Conservation (phyloP, 2,113 vertebrate species). For the Phylloscopus trochilus region DNA sequence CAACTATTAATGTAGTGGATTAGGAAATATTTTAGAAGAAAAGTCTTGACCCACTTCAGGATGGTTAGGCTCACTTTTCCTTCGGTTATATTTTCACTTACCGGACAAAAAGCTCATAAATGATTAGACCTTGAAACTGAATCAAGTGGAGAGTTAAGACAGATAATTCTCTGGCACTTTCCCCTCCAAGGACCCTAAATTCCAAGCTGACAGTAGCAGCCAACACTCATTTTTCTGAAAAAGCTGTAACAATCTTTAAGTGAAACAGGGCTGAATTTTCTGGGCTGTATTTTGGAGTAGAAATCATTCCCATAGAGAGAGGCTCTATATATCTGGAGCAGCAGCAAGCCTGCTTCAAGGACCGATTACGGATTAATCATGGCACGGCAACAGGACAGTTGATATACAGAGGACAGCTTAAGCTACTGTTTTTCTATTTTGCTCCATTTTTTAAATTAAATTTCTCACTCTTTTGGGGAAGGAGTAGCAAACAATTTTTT, state of each 20-base stretch:
- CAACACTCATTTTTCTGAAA: constrained; percentile 51
- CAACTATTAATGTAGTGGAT: constrained; percentile 6
- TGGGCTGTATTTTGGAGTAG: constrained; percentile 9
- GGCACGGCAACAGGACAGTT: background rate
- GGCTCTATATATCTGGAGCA: background rate
- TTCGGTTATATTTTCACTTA: constrained; percentile 34
- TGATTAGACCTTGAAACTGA: constrained; percentile 55
- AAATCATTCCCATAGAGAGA: constrained; percentile 28
- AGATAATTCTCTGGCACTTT: constrained; percentile 50
- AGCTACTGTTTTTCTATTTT: constrained; percentile 43
- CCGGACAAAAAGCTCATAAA: constrained; percentile 22
- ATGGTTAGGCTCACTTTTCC: constrained; percentile 8
- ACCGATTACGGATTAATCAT: background rate
- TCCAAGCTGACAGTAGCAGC: constrained; percentile 26
- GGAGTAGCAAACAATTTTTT: background rate
- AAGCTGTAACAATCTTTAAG: constrained; percentile 35
- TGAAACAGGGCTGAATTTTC: background rate
- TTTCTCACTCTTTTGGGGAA: background rate
- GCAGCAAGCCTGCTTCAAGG: constrained; percentile 30
- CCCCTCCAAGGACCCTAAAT: constrained; percentile 53
- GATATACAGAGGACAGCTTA: constrained; percentile 26
- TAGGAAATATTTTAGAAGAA: constrained; percentile 36
- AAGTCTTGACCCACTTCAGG: constrained; percentile 35
- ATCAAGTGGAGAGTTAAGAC: constrained; percentile 25
- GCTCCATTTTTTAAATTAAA: constrained; percentile 12